Conservation (phyloP, 2,113 vertebrate genomes). For the Etia nguti region DNA sequence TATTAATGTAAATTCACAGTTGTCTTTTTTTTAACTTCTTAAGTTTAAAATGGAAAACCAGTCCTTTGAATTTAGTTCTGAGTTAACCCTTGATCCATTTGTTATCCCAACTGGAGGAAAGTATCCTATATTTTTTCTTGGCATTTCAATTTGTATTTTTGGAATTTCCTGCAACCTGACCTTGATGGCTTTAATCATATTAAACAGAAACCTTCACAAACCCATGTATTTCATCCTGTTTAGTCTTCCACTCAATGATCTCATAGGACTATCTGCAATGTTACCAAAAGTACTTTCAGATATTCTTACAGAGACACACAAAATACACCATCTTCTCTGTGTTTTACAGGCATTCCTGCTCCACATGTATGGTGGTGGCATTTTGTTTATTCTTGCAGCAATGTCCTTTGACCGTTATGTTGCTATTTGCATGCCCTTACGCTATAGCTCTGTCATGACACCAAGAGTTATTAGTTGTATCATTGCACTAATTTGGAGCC, state of each 20-base stretch:
- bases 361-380: slow-evolving; percentile 68
- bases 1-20: not conserved
- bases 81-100: slow-evolving; percentile 59
- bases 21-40: not conserved
- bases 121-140: slow-evolving; percentile 65
- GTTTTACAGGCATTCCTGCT: slow-evolving; percentile 71
- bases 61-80: slow-evolving; percentile 30
- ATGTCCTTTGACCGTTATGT: slow-evolving; percentile 76
- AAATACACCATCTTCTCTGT: slow-evolving; percentile 59
- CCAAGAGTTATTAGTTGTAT: slow-evolving; percentile 36
- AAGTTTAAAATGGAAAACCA: slow-evolving; percentile 55
- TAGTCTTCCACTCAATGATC: slow-evolving; percentile 70
- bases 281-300: slow-evolving; percentile 69
- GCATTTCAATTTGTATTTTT: slow-evolving; percentile 59
- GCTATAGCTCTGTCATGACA: slow-evolving; percentile 66
- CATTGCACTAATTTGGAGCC: slow-evolving; percentile 57
- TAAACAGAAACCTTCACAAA: slow-evolving; percentile 66
- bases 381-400: slow-evolving; percentile 70
- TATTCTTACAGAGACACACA: slow-evolving; percentile 58
- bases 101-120: slow-evolving; percentile 53
- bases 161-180: slow-evolving; percentile 62
- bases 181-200: slow-evolving; percentile 60
- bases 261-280: slow-evolving; percentile 69
- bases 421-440: slow-evolving; percentile 71
- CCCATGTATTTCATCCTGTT: slow-evolving; percentile 73